phyloP scores from a whole-genome alignment of 1,140 invertebrate genomes.

The Drosophila asahinai region DNA sequence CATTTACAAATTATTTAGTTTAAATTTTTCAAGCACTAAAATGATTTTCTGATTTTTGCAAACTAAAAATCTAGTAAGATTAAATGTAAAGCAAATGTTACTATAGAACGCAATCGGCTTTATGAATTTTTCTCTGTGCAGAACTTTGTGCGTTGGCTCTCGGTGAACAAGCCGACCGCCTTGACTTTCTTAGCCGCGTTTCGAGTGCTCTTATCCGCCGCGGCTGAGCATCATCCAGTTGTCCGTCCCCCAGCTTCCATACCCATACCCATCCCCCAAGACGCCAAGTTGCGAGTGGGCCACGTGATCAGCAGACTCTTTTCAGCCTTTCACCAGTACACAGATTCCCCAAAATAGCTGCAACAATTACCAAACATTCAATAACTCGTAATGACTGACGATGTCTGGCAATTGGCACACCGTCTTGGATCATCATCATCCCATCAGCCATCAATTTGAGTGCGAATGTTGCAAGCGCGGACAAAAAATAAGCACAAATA shows the following conservation, averaged over 20 bases:
- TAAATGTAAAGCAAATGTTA: too few relatives aligned
- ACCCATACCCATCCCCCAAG: not conserved
- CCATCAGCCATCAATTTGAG: conserved; percentile 67
- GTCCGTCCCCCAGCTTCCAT: not conserved
- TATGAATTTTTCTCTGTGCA: conserved; percentile 16
- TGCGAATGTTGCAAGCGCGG: conserved; percentile 66
- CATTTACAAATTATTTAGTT: too few relatives aligned
- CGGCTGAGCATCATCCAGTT: conserved; percentile 44
- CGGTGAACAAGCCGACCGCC: conserved; percentile 53
- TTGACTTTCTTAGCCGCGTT: conserved; percentile 65
- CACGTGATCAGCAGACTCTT: conserved; percentile 40
- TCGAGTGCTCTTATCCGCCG: conserved; percentile 33
- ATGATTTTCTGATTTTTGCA: too few relatives aligned
- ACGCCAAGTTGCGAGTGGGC: conserved; percentile 7
- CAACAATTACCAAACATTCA: conserved; percentile 71
- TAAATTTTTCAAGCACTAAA: not conserved
- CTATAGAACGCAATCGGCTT: not conserved
- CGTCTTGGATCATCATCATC: conserved; percentile 57
- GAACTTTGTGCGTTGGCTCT: conserved; percentile 31
- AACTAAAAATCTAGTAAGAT: too few relatives aligned
- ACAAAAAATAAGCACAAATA: conserved; percentile 25
- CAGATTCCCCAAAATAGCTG: conserved; percentile 46
- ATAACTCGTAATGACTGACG: conserved; percentile 47
- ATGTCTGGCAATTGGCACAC: conserved; percentile 69
- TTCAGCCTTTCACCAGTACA: conserved; percentile 49